A percentile compares a stretch with the other conserved stretches of the same genome.
Conservation (phyloP, 2,888 invertebrate species). For the Trypoxylon attenuatum region DNA sequence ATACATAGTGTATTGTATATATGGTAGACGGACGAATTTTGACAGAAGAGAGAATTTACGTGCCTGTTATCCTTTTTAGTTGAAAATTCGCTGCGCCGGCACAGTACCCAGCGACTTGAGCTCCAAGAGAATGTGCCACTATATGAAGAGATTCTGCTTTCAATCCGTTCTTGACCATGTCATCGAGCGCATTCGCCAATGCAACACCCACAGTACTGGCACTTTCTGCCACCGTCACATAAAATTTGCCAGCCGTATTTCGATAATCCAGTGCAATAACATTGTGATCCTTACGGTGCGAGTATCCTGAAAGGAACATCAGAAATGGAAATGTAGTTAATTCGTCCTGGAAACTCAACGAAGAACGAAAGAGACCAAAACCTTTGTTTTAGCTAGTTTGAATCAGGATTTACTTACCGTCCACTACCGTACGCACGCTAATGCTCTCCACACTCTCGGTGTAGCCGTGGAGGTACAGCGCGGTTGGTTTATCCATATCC, state of each 20-base stretch:
- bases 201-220: conserved; percentile 43
- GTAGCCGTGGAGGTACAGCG: conserved; percentile 75
- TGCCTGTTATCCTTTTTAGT: conserved; percentile 61
- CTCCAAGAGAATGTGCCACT: conserved; percentile 65
- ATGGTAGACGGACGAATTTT: neutral
- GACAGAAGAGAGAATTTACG: conserved; percentile 2
- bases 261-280: conserved; percentile 75
- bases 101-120: conserved; percentile 59
- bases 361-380: neutral
- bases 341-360: no score
- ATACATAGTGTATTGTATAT: neutral
- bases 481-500: conserved; percentile 54
- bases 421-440: conserved; percentile 69
- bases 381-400: neutral
- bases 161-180: conserved; percentile 49
- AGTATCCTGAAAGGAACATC: conserved; percentile 69
- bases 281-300: conserved; percentile 71
- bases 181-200: conserved; percentile 51
- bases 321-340: no score
- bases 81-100: conserved; percentile 46
- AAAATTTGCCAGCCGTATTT: conserved; percentile 73
- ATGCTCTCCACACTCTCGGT: conserved; percentile 70
- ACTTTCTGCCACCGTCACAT: conserved; percentile 60
- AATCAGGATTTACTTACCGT: conserved; percentile 44
- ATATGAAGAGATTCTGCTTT: conserved; percentile 54